Evolutionary conservation across 2,797 vertebrate genomes (phyloP).

Genomic region (Jordanella pulchra): DNA sequence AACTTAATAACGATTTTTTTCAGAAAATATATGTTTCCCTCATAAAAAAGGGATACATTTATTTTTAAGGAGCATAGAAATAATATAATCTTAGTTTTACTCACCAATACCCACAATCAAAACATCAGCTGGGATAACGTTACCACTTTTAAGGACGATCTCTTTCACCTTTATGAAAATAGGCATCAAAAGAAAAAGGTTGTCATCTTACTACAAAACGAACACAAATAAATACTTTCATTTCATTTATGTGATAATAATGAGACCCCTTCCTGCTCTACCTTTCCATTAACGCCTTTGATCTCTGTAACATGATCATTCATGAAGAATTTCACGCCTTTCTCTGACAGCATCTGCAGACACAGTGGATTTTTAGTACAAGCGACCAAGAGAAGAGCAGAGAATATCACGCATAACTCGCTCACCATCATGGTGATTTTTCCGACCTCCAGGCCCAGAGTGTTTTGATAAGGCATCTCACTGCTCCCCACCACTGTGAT

Average conservation of each 20-base stretch:
- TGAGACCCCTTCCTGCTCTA: conserved; percentile 38
- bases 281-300: conserved; percentile 80
- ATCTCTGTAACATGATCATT: conserved; percentile 78
- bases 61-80: too few relatives aligned
- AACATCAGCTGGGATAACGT: conserved; percentile 77
- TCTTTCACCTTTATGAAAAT: conserved; percentile 76
- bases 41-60: too few relatives aligned
- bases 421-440: conserved; percentile 79
- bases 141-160: conserved; percentile 77
- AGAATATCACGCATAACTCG: not conserved
- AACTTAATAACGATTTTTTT: too few relatives aligned
- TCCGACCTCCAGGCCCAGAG: conserved; percentile 82
- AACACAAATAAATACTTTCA: not conserved
- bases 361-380: conserved; percentile 21
- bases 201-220: not conserved
- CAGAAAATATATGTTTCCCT: too few relatives aligned
- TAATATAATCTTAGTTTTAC: conserved; percentile 20
- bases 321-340: conserved; percentile 83
- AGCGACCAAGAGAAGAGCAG: not conserved
- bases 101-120: conserved; percentile 85
- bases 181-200: not conserved
- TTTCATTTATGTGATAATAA: not conserved
- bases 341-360: conserved; percentile 81
- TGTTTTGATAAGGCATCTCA: conserved; percentile 80
- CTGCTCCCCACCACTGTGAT: conserved; percentile 84